A percentile compares a stretch with the other conserved stretches of the same genome.
These are phyloP conservation scores for Thomomys bottae DNA, from an alignment of 2,113 vertebrate species.

Conservation along the genomic window DNA sequence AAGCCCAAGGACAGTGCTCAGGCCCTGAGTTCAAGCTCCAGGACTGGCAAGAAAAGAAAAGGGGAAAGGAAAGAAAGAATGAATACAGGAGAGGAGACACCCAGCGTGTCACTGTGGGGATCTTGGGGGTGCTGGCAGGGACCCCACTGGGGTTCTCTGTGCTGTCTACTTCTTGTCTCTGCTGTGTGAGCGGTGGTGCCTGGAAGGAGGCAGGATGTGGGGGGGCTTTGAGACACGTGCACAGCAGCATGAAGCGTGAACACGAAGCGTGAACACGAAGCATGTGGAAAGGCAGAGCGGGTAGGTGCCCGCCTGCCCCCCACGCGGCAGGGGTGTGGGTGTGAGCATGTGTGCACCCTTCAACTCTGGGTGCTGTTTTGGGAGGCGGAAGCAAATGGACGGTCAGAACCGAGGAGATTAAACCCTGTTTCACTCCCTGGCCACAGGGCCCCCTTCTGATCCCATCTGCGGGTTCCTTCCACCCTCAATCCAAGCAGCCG, in stretches of 20 bases:
- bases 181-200: too few relatives aligned
- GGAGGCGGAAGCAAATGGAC: neutral
- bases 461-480: neutral
- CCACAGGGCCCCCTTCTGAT: neutral
- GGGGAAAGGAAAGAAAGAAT: neutral
- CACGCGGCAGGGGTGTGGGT: too few relatives aligned
- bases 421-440: neutral
- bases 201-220: neutral
- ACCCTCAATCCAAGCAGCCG: neutral
- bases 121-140: too few relatives aligned
- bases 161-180: neutral
- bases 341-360: neutral
- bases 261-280: neutral
- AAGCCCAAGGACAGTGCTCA: too few relatives aligned
- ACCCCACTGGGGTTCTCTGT: fast-evolving
- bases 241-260: fast-evolving
- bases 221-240: neutral
- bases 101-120: fast-evolving
- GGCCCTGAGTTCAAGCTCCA: too few relatives aligned
- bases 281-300: neutral
- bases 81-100: too few relatives aligned
- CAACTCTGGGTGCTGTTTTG: neutral
- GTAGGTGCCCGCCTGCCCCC: neutral
- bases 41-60: neutral
- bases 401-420: neutral